phyloP scores from a whole-genome alignment of 37 sponge, comb jelly and placozoan species.

The Beroe forskalii region DNA sequence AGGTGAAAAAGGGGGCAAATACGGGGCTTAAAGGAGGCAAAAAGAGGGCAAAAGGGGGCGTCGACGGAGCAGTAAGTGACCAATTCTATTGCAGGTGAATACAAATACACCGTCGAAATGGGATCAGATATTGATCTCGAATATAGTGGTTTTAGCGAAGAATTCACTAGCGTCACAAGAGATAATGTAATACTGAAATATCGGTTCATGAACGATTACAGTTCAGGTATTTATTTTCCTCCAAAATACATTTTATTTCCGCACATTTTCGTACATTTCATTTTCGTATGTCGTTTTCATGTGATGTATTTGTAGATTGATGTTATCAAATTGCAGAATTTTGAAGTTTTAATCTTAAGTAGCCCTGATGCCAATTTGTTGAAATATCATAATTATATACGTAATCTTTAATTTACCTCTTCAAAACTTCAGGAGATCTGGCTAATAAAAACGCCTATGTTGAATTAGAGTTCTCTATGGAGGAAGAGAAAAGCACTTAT shows the following conservation, averaged over 20 bases:
- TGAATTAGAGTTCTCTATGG: neutral
- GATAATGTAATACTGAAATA: neutral
- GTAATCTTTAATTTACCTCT: no score
- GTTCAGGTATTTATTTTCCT: neutral
- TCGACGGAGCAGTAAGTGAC: no score
- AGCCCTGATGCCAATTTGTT: no score
- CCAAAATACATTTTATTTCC: neutral
- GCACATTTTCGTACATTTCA: neutral
- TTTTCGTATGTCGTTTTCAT: neutral
- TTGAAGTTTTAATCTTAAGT: no score
- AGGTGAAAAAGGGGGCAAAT: no score
- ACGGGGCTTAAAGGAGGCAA: no score
- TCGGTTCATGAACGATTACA: neutral
- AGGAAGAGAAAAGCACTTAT: neutral
- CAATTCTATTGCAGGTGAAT: neutral
- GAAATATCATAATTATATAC: no score
- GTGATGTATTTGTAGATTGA: neutral
- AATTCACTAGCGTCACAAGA: no score
- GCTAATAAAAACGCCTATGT: neutral
- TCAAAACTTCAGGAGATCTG: conserved; percentile 45
- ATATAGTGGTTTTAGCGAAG: no score
- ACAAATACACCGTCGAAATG: neutral
- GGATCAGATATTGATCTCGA: no score
- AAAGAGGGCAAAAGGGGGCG: no score
- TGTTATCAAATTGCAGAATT: no score